Conservation (phyloP, 2,797 vertebrate species). For the Phrynocephalus forsythii region DNA sequence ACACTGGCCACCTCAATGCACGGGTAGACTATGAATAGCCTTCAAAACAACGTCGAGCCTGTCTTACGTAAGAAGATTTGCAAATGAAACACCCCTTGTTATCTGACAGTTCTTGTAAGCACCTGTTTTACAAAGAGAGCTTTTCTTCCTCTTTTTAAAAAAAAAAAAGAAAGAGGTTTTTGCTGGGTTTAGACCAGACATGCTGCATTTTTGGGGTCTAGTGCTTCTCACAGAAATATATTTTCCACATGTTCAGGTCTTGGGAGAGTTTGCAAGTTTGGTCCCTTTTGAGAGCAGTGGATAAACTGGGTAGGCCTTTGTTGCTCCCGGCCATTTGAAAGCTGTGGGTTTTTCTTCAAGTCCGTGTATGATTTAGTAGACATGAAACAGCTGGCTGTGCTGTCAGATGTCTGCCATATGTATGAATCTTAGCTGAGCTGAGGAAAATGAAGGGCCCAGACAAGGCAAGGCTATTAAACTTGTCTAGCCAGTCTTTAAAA, state of each 20-base stretch:
- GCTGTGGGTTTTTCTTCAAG: constrained; percentile 43
- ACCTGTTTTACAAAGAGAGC: not conserved
- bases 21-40: not conserved
- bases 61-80: not conserved
- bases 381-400: constrained; percentile 53
- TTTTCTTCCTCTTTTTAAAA: not conserved
- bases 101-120: not conserved
- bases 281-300: not conserved
- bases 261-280: not conserved
- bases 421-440: constrained; percentile 45
- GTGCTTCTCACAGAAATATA: not conserved
- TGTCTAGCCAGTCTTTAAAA: constrained; percentile 65
- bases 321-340: constrained; percentile 22
- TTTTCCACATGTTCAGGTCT: constrained; percentile 36
- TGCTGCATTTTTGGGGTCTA: not conserved
- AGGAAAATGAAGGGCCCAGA: constrained; percentile 50
- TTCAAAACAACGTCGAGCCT: not conserved
- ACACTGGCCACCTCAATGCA: not conserved
- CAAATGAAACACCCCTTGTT: not conserved
- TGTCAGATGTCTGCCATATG: constrained; percentile 7
- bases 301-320: not conserved
- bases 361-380: constrained; percentile 41
- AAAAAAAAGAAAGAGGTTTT: not conserved
- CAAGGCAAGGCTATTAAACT: constrained; percentile 50
- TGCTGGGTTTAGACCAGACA: not conserved